Evolutionary conservation across 2,113 vertebrate species (phyloP), one percentile per base, ranked within the genome.

Genomic region (Gila orcuttii): DNA sequence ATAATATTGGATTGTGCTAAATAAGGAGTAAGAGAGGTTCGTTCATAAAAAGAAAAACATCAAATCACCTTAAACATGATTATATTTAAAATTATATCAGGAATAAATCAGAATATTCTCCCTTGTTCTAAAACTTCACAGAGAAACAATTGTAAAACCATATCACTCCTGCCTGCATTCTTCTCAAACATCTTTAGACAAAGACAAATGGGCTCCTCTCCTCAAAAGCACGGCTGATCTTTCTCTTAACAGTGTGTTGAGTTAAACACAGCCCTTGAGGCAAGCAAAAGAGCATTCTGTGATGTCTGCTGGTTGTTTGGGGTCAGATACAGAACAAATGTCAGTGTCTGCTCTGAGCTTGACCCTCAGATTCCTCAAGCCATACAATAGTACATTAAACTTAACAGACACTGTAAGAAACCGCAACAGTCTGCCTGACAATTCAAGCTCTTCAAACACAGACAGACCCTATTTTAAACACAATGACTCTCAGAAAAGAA

Each of bases 241-340:
- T 69, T 82, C 79, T 82, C 52, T 82, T 50, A n/a, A 68, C 6
- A 12, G 80, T 52, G 68, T 82, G 60, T 47, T 55, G 64, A 50
- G 64, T 69, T 69, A 82, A 82, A 82, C 76, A 57, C 25, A 69
- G 45, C 45, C 64, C 28, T 69, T 15, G 17, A 52, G 75, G 17
- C n/a, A 66, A 39, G n/a, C 36, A 47, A 80, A 45, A 69, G 28
- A 25, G 80, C 31, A n/a, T 82, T 82, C 21, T 50, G 80, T 50
- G 45, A 82, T 23, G 62, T 21, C 45, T 82, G 62, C 42, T 52
- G 64, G 80, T 52, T 69, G 45, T 82, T 55, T 82, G 45, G 42
- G 80, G 80, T 82, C 62, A 52, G 28, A 69, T 36, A 52, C 79
- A 82, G 45, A 82, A 82, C 80, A 82, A 82, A 82, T 82, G 80